A percentile compares a stretch with the other conserved stretches of the same genome.
phyloP scores from a whole-genome alignment of 1,140 invertebrate species.

The Zelostemma sp. region DNA sequence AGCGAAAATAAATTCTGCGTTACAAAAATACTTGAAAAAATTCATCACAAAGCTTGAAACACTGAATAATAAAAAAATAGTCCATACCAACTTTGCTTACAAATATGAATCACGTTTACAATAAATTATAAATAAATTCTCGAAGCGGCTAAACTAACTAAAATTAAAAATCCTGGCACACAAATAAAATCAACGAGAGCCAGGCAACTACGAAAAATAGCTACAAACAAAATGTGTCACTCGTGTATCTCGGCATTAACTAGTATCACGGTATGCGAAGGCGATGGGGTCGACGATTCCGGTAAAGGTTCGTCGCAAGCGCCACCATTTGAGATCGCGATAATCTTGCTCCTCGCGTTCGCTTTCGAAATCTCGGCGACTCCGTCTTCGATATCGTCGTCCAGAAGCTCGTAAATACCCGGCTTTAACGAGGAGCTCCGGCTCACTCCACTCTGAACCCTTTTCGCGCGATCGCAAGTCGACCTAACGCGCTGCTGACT shows the following conservation, averaged over 20 bases:
- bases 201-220: neutral
- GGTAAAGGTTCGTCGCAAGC: neutral
- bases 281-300: neutral
- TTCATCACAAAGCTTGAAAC: too few species aligned
- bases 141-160: too few species aligned
- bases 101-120: too few species aligned
- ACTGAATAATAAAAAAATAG: too few species aligned
- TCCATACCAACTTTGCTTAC: too few species aligned
- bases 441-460: slow-evolving; percentile 39
- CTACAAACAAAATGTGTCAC: slow-evolving; percentile 11
- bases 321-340: slow-evolving; percentile 11
- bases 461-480: slow-evolving; percentile 3
- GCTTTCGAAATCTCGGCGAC: neutral
- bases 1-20: too few species aligned
- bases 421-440: slow-evolving; percentile 54
- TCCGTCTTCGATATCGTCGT: slow-evolving; percentile 44
- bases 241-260: slow-evolving; percentile 57
- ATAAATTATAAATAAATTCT: too few species aligned
- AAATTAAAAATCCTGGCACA: too few species aligned
- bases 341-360: slow-evolving; percentile 3
- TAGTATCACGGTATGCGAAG: slow-evolving; percentile 36
- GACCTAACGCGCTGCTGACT: slow-evolving; percentile 9
- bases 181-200: too few species aligned
- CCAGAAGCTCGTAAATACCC: slow-evolving; percentile 61
- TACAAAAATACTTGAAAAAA: too few species aligned